These are phyloP conservation scores for Channallabes apus DNA, from an alignment of 2,797 vertebrate species.

Conservation along the genomic window DNA sequence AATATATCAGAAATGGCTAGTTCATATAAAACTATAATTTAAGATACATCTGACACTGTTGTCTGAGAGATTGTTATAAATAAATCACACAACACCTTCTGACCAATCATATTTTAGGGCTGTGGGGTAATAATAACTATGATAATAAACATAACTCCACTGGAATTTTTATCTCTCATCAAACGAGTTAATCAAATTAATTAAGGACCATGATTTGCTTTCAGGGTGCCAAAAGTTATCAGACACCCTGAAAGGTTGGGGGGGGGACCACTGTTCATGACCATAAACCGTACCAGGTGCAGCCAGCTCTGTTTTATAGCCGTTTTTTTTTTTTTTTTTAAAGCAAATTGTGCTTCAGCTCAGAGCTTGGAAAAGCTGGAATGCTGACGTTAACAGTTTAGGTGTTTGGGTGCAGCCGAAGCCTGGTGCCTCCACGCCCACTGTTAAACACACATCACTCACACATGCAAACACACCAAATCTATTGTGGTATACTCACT, in stretches of 20 bases:
- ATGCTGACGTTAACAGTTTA: constrained; percentile 72
- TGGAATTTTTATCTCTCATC: neutral
- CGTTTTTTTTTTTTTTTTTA: constrained; percentile 55
- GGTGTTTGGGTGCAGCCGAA: constrained; percentile 44
- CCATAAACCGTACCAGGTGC: constrained; percentile 52
- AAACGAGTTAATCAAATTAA: neutral
- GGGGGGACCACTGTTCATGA: neutral
- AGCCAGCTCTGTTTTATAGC: constrained; percentile 65
- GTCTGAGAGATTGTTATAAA: neutral
- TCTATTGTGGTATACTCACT: neutral
- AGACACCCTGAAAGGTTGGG: too few species aligned
- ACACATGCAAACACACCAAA: neutral
- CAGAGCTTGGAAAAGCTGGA: constrained; percentile 61
- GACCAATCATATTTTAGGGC: neutral
- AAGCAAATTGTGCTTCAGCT: constrained; percentile 69
- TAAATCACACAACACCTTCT: neutral
- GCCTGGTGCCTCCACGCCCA: constrained; percentile 25
- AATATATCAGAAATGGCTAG: neutral
- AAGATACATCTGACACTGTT: neutral
- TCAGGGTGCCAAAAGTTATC: neutral
- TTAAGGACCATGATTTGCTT: neutral
- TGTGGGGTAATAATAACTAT: neutral
- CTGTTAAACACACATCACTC: constrained; percentile 13
- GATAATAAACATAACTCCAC: neutral
- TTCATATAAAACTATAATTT: neutral